phyloP scores from a whole-genome alignment of 2,113 vertebrate species.

The Scartelaos histophorus region DNA sequence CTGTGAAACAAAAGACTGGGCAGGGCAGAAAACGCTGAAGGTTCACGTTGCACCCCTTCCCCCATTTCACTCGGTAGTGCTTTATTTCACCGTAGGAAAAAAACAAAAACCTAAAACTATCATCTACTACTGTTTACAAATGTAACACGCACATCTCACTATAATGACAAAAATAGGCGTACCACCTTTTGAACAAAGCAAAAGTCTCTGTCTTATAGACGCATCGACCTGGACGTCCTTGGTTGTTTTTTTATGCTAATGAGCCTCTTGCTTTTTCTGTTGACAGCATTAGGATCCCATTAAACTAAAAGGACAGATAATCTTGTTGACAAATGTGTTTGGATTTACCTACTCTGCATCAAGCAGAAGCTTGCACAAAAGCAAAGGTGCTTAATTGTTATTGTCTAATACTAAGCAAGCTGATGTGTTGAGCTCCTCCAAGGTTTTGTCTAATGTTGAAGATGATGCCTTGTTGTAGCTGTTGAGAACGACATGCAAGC shows the following conservation, averaged over 20 bases:
- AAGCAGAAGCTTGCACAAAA: not conserved
- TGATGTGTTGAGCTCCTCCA: not conserved
- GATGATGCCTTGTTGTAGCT: not conserved
- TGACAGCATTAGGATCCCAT: not conserved
- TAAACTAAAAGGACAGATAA: not conserved
- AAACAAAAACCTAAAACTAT: not conserved
- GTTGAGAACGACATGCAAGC: not conserved
- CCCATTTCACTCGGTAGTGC: conserved; percentile 43
- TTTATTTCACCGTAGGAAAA: conserved; percentile 10
- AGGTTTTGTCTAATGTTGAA: not conserved
- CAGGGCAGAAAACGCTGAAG: conserved; percentile 45
- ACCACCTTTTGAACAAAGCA: not conserved
- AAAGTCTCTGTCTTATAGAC: not conserved
- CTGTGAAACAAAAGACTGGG: conserved; percentile 56
- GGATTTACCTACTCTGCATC: not conserved
- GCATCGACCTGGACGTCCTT: not conserved
- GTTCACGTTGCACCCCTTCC: conserved; percentile 64
- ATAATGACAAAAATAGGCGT: not conserved
- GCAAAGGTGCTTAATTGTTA: not conserved
- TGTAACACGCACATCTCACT: not conserved
- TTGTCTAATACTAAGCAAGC: not conserved
- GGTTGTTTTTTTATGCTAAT: not conserved
- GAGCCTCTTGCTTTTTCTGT: not conserved
- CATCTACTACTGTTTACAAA: not conserved
- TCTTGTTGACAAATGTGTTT: conserved; percentile 5